A percentile compares a stretch with the other conserved stretches of the same genome.
Conservation (phyloP, 2,797 vertebrate species). For the Argya squamiceps region DNA sequence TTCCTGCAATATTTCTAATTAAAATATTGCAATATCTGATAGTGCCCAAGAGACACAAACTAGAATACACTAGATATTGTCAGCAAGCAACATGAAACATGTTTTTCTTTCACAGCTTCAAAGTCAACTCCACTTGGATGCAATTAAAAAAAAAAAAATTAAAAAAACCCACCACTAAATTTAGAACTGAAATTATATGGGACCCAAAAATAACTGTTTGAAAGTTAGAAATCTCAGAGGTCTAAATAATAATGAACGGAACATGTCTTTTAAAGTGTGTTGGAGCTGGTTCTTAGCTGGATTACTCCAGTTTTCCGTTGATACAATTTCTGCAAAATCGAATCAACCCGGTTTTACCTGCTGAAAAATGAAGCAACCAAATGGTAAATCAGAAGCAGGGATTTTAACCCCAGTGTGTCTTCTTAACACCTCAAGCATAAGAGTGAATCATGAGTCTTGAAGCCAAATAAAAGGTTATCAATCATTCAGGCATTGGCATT, state of each 20-base stretch:
- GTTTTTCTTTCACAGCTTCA: not conserved
- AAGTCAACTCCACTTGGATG: not conserved
- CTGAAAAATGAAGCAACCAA: not conserved
- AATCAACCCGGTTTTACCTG: conserved; percentile 15
- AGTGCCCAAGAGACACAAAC: not conserved
- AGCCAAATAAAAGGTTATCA: not conserved
- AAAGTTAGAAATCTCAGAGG: conserved; percentile 11
- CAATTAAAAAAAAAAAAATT: not conserved
- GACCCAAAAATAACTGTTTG: conserved; percentile 5
- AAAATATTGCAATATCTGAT: not conserved
- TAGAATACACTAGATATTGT: not conserved
- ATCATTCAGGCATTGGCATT: not conserved
- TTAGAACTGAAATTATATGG: conserved; percentile 17
- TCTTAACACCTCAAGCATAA: not conserved
- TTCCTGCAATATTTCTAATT: not conserved
- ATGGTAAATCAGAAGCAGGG: not conserved
- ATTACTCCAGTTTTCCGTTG: conserved; percentile 5
- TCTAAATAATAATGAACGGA: conserved; percentile 24
- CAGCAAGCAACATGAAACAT: not conserved
- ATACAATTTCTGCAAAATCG: not conserved
- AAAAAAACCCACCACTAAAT: not conserved
- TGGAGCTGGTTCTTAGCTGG: not conserved
- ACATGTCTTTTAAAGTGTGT: not conserved
- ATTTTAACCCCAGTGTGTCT: not conserved
- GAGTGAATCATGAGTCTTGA: not conserved